Evolutionary conservation across 2,797 vertebrate species (phyloP).

Genomic region (Myotis daubentonii): DNA sequence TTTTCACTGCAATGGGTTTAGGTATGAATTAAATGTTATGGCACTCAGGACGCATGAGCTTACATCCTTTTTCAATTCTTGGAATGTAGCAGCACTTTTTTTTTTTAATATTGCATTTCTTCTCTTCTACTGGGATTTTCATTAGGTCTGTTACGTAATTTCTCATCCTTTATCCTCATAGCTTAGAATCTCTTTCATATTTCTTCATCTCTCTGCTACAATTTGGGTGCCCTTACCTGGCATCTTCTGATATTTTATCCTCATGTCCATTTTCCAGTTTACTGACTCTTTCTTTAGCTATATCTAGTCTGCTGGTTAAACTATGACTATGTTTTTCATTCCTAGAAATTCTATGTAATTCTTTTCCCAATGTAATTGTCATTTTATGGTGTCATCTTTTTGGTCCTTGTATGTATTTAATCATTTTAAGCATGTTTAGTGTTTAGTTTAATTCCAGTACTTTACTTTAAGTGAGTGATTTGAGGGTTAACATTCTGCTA

Average conservation of each 20-base stretch:
- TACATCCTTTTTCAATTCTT: background rate
- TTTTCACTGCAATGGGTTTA: background rate
- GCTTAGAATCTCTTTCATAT: background rate
- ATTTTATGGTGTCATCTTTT: background rate
- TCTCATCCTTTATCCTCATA: background rate
- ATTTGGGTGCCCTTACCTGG: background rate
- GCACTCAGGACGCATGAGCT: background rate
- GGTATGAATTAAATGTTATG: background rate
- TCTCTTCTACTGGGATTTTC: background rate
- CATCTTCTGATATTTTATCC: background rate
- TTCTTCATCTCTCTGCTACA: background rate
- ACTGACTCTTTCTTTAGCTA: background rate
- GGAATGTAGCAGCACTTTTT: background rate
- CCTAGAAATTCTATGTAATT: conserved; percentile 25
- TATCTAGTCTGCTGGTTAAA: background rate
- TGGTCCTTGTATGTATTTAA: background rate
- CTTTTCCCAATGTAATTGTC: background rate
- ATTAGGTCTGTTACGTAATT: background rate
- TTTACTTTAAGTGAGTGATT: background rate
- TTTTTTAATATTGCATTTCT: background rate
- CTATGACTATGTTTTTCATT: background rate
- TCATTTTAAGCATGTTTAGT: background rate
- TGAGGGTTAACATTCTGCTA: background rate
- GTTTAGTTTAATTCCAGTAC: background rate
- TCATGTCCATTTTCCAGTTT: background rate